A percentile compares a stretch with the other conserved stretches of the same genome.
phyloP scores from a whole-genome alignment of 2,797 vertebrate genomes.

The Petrocephalus schoutedeni region DNA sequence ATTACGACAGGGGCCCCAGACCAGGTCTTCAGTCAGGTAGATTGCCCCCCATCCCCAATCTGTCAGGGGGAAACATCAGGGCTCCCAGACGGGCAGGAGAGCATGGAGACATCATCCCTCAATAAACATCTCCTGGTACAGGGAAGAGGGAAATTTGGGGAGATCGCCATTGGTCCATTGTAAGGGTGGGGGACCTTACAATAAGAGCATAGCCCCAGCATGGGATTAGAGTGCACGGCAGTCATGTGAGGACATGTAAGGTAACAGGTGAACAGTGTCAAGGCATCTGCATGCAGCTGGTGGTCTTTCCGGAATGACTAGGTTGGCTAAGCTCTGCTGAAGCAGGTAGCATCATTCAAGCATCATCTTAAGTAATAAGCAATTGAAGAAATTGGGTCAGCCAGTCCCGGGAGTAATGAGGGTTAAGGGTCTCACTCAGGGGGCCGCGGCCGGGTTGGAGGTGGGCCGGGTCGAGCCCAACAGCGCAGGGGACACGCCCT shows the following conservation, averaged over 20 bases:
- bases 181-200: background rate
- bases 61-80: slow-evolving; percentile 62
- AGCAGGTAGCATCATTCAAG: background rate
- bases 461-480: background rate
- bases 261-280: background rate
- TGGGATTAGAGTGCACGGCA: background rate
- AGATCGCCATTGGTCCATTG: background rate
- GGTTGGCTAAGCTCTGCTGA: background rate
- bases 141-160: background rate
- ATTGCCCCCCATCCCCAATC: slow-evolving; percentile 53
- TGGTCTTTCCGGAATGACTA: too few species aligned
- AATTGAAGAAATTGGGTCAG: background rate
- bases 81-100: slow-evolving; percentile 38
- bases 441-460: background rate
- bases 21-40: slow-evolving; percentile 64
- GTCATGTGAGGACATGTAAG: background rate
- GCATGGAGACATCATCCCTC: slow-evolving; percentile 19
- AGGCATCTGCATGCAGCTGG: background rate
- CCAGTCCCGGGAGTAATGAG: background rate
- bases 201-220: too few species aligned
- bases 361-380: background rate
- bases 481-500: background rate
- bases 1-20: slow-evolving; percentile 67
- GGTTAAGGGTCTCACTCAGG: background rate
- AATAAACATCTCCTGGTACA: background rate